These are phyloP conservation scores for Mycalesis mineus DNA, from an alignment of 2,888 invertebrate species.

Conservation along the genomic window DNA sequence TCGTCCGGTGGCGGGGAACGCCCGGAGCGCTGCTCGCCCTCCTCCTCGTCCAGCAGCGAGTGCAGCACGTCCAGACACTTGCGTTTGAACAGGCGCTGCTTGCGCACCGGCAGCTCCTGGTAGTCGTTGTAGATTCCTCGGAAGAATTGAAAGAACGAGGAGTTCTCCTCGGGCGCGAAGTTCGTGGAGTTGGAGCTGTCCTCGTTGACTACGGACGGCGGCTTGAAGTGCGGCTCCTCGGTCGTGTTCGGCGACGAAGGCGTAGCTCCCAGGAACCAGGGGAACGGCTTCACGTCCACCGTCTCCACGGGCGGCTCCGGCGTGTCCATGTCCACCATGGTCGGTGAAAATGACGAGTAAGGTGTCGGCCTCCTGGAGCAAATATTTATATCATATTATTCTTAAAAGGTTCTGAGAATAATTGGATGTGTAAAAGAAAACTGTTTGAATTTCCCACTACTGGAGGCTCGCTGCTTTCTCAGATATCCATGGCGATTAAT, in stretches of 20 bases:
- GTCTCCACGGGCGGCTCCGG: slow-evolving; percentile 26
- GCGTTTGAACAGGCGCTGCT: slow-evolving; percentile 56
- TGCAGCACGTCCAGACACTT: slow-evolving; percentile 57
- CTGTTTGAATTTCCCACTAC: no score
- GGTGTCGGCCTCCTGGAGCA: slow-evolving; percentile 42
- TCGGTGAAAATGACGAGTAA: slow-evolving; percentile 42
- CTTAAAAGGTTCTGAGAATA: no score
- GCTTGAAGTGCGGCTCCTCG: slow-evolving; percentile 21
- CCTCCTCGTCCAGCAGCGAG: slow-evolving; percentile 57
- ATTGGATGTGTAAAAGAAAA: no score
- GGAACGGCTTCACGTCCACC: slow-evolving; percentile 41
- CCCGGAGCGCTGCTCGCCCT: slow-evolving; percentile 27
- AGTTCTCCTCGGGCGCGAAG: slow-evolving; percentile 57
- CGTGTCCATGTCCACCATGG: slow-evolving; percentile 41
- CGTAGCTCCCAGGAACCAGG: slow-evolving; percentile 35
- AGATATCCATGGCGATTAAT: no score
- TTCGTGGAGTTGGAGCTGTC: slow-evolving; percentile 44
- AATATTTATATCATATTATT: no score
- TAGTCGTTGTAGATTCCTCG: slow-evolving; percentile 62
- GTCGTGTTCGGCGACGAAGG: slow-evolving; percentile 21
- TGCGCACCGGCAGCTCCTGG: slow-evolving; percentile 47
- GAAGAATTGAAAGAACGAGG: slow-evolving; percentile 67
- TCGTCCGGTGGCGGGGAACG: slow-evolving; percentile 14
- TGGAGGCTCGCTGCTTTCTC: no score
- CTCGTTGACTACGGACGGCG: slow-evolving; percentile 32